Evolutionary conservation across 2,888 invertebrate genomes (phyloP).

Genomic region (Gibbula magus): DNA sequence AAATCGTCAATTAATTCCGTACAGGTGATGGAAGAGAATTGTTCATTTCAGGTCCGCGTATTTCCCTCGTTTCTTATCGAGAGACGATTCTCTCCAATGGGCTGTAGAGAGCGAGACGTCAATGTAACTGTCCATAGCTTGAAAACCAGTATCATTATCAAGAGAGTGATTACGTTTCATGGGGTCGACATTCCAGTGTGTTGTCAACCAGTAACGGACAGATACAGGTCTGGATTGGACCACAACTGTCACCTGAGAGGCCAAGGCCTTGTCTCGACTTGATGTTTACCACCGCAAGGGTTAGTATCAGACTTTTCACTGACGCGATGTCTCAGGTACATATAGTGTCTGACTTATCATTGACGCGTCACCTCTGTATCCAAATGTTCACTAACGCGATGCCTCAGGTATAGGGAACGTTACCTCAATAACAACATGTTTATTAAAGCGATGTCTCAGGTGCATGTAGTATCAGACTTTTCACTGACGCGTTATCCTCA

Average conservation of each 20-base stretch:
- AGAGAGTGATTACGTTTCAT: not conserved
- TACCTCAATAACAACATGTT: too few species aligned
- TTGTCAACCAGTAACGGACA: not conserved
- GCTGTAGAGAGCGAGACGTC: not conserved
- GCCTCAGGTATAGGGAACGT: too few species aligned
- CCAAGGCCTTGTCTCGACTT: not conserved
- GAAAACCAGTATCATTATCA: constrained; percentile 1
- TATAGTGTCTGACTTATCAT: too few species aligned
- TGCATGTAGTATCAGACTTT: not conserved
- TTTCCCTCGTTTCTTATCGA: not conserved
- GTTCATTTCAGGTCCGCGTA: too few species aligned
- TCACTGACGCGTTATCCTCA: too few species aligned
- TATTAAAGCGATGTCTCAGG: too few species aligned
- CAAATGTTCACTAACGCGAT: too few species aligned
- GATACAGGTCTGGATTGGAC: not conserved
- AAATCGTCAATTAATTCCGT: too few species aligned
- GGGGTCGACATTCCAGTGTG: not conserved
- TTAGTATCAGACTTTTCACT: not conserved
- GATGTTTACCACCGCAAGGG: not conserved
- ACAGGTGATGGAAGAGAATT: too few species aligned
- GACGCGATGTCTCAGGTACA: too few species aligned
- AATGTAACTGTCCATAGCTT: not conserved
- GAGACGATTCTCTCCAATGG: not conserved
- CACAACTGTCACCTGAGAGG: not conserved
- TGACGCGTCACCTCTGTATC: too few species aligned